A percentile compares a stretch with the other conserved stretches of the same genome.
Conservation (phyloP, 2,888 invertebrate species). For the Hirtodrosophila alboralis region DNA sequence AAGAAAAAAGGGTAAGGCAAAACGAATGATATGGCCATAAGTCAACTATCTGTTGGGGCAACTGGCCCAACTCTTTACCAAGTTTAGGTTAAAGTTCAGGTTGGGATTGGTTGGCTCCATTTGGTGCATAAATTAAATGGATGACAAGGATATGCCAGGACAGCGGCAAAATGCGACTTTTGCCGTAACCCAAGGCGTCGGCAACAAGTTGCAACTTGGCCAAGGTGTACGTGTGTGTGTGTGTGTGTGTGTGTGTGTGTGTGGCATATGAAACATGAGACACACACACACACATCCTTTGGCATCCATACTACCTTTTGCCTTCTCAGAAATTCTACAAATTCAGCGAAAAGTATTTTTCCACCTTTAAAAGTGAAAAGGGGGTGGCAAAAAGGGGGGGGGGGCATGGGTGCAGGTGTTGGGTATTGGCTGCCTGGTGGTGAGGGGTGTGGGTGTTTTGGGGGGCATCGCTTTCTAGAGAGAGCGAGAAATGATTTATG, state of each 20-base stretch:
- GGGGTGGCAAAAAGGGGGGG: neutral
- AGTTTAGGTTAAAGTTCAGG: constrained; percentile 50
- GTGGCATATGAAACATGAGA: constrained; percentile 36
- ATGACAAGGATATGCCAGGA: constrained; percentile 74
- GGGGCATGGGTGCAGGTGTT: neutral
- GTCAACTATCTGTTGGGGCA: constrained; percentile 49
- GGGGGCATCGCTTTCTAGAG: no score
- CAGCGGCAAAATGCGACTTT: constrained; percentile 18
- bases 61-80: constrained; percentile 2
- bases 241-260: constrained; percentile 11
- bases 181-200: constrained; percentile 53
- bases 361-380: constrained; percentile 68
- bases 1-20: constrained; percentile 2
- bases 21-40: constrained; percentile 54
- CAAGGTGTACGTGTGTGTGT: constrained; percentile 15
- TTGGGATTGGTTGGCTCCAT: constrained; percentile 25
- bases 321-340: constrained; percentile 64
- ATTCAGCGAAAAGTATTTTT: constrained; percentile 79
- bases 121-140: constrained; percentile 68
- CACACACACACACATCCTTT: neutral
- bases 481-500: constrained; percentile 75
- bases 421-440: neutral
- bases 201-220: constrained; percentile 68
- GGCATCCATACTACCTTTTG: constrained; percentile 16
- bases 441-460: constrained; percentile 7